phyloP scores from a whole-genome alignment of 2,797 vertebrate species.

The Distichodus sexfasciatus region DNA sequence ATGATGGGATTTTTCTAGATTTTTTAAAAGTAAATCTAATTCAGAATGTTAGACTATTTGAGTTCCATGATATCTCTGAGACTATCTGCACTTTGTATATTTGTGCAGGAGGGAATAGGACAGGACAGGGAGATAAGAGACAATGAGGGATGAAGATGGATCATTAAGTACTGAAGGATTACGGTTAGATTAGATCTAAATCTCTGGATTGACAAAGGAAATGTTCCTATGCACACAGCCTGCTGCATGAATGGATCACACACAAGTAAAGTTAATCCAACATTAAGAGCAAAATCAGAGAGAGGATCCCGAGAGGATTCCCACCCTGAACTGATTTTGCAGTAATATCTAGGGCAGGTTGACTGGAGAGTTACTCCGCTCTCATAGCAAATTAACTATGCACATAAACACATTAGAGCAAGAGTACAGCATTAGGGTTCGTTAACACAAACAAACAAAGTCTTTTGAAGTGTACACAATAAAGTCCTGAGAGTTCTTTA shows the following conservation, averaged over 20 bases:
- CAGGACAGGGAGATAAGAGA: neutral
- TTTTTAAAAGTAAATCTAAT: too few species aligned
- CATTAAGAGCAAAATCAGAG: slow-evolving; percentile 21
- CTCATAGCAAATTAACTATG: slow-evolving; percentile 62
- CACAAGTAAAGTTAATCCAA: slow-evolving; percentile 20
- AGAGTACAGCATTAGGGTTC: neutral
- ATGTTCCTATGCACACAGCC: neutral
- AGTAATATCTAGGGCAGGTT: slow-evolving; percentile 61
- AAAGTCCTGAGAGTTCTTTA: neutral
- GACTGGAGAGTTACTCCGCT: slow-evolving; percentile 51
- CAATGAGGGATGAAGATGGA: neutral
- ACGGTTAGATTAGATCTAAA: slow-evolving; percentile 6
- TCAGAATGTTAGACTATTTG: too few species aligned
- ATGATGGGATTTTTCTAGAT: too few species aligned
- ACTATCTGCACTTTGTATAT: neutral
- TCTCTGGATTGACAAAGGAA: neutral
- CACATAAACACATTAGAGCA: slow-evolving; percentile 71
- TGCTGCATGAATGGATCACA: neutral
- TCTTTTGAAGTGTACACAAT: slow-evolving; percentile 2
- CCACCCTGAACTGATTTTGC: slow-evolving; percentile 58
- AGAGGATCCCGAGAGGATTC: slow-evolving; percentile 24
- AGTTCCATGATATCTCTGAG: too few species aligned
- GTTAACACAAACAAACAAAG: neutral
- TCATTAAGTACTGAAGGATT: neutral
- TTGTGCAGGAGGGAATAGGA: neutral